These are phyloP conservation scores for Halyomorpha halys DNA, from an alignment of 1,140 invertebrate genomes.

Conservation along the genomic window DNA sequence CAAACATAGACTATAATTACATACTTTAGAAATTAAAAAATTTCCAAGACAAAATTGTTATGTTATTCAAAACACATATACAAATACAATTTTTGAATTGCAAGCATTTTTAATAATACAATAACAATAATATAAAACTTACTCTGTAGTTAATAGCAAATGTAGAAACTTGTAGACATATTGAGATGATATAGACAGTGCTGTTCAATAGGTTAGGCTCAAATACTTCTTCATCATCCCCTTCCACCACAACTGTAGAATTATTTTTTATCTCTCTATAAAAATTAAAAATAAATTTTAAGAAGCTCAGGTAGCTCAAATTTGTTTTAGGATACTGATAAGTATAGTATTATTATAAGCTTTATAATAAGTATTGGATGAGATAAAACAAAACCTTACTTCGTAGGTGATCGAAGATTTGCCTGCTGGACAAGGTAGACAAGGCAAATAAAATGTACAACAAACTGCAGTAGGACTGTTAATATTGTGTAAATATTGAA, in stretches of 20 bases:
- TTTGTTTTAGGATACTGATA: no score
- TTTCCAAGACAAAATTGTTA: no score
- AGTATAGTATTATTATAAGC: no score
- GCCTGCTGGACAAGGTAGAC: constrained; percentile 82
- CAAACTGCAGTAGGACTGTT: constrained; percentile 91
- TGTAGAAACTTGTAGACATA: constrained; percentile 92
- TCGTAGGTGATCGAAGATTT: constrained; percentile 48
- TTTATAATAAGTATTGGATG: no score
- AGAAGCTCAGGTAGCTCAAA: no score
- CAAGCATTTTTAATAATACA: no score
- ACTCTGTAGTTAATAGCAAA: constrained; percentile 99
- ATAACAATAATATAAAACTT: no score
- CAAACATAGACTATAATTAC: no score
- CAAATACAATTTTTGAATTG: no score
- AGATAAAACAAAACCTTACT: constrained; percentile 40
- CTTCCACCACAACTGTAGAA: constrained; percentile 10
- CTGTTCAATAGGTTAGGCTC: constrained; percentile 91
- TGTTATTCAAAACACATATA: no score
- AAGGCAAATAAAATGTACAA: constrained; percentile 85
- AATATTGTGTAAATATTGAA: constrained; percentile 96
- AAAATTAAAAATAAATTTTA: no score
- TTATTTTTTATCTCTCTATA: constrained; percentile 24
- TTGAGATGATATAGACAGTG: constrained; percentile 95
- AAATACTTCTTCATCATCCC: constrained; percentile 73
- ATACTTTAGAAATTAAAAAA: no score